A percentile compares a stretch with the other conserved stretches of the same genome.
Conservation (phyloP, 2,888 invertebrate genomes). For the Deilephila elpenor region DNA sequence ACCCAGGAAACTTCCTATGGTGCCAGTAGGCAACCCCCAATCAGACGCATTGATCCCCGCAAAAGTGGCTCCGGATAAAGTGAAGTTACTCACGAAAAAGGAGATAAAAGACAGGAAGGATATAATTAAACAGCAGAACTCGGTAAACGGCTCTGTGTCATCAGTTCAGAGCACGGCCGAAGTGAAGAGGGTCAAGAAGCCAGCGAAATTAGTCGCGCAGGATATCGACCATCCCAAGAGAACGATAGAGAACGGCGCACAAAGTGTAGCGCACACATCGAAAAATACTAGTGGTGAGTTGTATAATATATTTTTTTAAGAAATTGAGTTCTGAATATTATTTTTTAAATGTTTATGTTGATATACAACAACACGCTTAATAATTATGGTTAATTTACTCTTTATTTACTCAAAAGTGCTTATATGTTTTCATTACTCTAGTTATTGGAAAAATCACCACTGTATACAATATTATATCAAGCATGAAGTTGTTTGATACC, state of each 20-base stretch:
- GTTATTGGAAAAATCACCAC: too few species aligned
- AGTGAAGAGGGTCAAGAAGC: conserved; percentile 69
- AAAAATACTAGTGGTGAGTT: conserved; percentile 63
- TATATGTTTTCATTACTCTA: too few species aligned
- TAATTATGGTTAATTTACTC: too few species aligned
- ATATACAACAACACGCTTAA: too few species aligned
- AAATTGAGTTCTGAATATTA: too few species aligned
- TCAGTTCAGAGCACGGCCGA: conserved; percentile 55
- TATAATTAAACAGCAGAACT: conserved; percentile 69
- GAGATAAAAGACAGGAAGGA: conserved; percentile 76
- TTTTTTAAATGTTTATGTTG: too few species aligned
- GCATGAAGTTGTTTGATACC: too few species aligned
- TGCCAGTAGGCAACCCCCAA: conserved; percentile 69
- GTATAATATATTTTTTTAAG: neutral
- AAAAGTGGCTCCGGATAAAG: conserved; percentile 74
- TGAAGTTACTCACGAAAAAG: conserved; percentile 71
- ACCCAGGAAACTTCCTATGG: conserved; percentile 58
- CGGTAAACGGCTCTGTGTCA: conserved; percentile 59
- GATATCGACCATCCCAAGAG: conserved; percentile 66
- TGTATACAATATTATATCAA: too few species aligned
- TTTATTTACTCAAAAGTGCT: too few species aligned
- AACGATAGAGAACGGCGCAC: conserved; percentile 69
- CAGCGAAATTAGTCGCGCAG: conserved; percentile 57
- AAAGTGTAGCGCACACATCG: conserved; percentile 56
- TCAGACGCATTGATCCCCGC: conserved; percentile 67